Base-by-base conservation (phyloP, 2,888 invertebrate species). In the Tetanocera ferruginea region DNA sequence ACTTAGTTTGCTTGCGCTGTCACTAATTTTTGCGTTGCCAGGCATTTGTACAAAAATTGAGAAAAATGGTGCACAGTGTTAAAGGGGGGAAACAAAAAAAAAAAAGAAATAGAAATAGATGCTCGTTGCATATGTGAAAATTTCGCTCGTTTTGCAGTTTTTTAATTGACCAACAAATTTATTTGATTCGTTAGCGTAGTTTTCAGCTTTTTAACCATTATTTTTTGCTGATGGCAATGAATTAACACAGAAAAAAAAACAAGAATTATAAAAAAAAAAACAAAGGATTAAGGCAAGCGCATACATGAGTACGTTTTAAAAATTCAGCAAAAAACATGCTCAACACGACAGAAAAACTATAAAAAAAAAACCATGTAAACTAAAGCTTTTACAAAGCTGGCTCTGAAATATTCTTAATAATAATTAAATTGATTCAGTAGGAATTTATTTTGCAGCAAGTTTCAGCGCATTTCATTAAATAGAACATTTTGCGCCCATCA, bases 81-180 rank as follows among this genome's bases (percentile, higher is more conserved):
- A 28, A 9, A 14, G 23, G 8, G 52, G 3, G 5, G n/a, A n/a
- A 3, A 11, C n/a, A 23, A 5, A 19, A 19, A 34, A 66, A 37
- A 37, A 37, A 0, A 17, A 17, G 5, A 28, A 3, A 62, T 28
- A 19, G 34, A 73, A 66, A 74, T 74, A 34, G 34, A 25, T 74
- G 19, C 52, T 66, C 64, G 64, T 14, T 75, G 43, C 79, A 81
- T 75, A 78, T 79, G 76, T 79, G 82, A 76, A 81, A 81, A 83
- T 78, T 82, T 76, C 76, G 84, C 85, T 81, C 82, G 83, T 87
- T 89, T 87, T 87, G 88, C 89, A 88, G 87, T 88, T 89, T 89
- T 89, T 89, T 89, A 89, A 89, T 89, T 89, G 89, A 89, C 89
- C 88, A 88, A 88, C 87, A 87, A 88, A 88, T 89, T 89, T 88